Percentiles rank a stretch among this genome's conserved stretches.
Evolutionary conservation across 2,888 invertebrate genomes (phyloP).

Genomic region (Ceramica pisi): DNA sequence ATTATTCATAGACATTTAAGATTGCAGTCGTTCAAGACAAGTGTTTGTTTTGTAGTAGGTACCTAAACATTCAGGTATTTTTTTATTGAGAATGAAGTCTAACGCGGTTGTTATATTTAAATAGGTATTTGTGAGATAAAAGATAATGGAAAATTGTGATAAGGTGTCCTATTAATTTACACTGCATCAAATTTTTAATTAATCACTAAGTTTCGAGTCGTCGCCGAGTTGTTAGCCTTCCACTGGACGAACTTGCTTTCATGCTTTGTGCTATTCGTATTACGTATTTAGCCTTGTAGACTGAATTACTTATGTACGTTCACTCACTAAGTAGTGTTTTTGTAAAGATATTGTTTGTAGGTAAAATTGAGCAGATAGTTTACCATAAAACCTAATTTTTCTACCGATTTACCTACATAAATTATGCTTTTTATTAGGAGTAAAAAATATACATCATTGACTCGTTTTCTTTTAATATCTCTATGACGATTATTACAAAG

Average conservation of each 20-base stretch:
- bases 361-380: not conserved
- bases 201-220: slow-evolving; percentile 21
- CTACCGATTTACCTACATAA: not conserved
- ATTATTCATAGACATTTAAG: not conserved
- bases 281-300: slow-evolving; percentile 51
- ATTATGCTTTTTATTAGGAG: not conserved
- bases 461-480: slow-evolving; percentile 11
- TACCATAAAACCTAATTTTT: not conserved
- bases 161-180: not conserved
- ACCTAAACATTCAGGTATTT: slow-evolving; percentile 19
- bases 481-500: not conserved
- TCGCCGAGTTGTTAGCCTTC: slow-evolving; percentile 41
- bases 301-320: slow-evolving; percentile 54
- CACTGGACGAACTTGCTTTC: slow-evolving; percentile 47
- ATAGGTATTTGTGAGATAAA: slow-evolving; percentile 1
- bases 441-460: not conserved
- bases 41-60: not conserved
- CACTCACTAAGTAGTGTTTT: slow-evolving; percentile 47
- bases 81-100: not conserved
- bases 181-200: slow-evolving; percentile 13
- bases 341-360: slow-evolving; percentile 17
- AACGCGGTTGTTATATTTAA: not conserved
- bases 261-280: slow-evolving; percentile 47
- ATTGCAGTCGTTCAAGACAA: not conserved
- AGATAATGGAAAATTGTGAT: not conserved